phyloP scores from a whole-genome alignment of 2,797 vertebrate species.

The Myoxocephalus aenaeus region DNA sequence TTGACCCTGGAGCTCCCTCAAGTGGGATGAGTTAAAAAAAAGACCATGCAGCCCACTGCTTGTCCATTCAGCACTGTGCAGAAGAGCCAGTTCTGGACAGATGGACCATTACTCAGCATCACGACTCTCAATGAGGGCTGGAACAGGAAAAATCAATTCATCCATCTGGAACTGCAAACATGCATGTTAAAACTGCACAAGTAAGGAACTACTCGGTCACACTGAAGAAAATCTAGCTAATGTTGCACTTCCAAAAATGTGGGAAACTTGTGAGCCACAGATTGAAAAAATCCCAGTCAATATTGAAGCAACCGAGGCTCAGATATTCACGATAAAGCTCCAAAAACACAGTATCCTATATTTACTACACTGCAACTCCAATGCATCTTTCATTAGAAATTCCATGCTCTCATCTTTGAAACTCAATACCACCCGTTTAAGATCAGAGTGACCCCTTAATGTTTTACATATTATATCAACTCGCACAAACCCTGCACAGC shows the following conservation, averaged over 20 bases:
- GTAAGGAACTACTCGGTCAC: constrained; percentile 23
- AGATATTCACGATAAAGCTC: background rate
- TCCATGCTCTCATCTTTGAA: constrained; percentile 5
- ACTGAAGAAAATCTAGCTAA: constrained; percentile 2
- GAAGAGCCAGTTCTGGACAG: constrained; percentile 58
- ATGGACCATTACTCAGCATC: constrained; percentile 74
- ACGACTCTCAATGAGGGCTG: constrained; percentile 50
- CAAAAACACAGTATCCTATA: constrained; percentile 3
- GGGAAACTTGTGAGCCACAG: background rate
- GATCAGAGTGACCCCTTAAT: background rate
- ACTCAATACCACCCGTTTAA: background rate
- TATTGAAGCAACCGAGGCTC: background rate
- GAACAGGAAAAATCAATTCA: constrained; percentile 55
- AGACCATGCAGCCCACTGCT: constrained; percentile 27
- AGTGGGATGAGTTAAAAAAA: constrained; percentile 35
- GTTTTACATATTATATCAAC: background rate
- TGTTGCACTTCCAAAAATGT: background rate
- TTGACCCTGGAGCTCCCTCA: constrained; percentile 44
- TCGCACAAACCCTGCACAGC: background rate
- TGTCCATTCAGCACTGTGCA: constrained; percentile 61
- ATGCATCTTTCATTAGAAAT: background rate
- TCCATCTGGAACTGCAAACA: constrained; percentile 50
- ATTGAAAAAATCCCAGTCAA: background rate
- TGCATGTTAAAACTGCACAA: constrained; percentile 5
- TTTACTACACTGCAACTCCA: background rate